These are phyloP conservation scores for Agrochola circellaris DNA, from an alignment of 2,888 invertebrate genomes.

Conservation along the genomic window DNA sequence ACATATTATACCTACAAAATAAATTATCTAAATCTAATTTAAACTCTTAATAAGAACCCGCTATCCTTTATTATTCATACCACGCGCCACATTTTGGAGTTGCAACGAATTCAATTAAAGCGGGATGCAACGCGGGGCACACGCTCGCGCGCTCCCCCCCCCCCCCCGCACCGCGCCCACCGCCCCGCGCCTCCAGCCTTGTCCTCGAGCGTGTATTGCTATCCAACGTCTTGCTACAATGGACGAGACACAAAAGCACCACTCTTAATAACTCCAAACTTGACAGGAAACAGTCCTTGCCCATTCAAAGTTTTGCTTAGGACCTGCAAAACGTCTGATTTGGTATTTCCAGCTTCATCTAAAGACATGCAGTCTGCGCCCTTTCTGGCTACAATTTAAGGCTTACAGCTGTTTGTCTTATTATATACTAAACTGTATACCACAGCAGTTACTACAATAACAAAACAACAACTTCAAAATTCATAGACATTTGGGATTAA, in stretches of 20 bases:
- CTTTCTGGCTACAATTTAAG: not conserved
- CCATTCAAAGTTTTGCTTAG: not conserved
- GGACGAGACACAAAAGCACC: constrained; percentile 34
- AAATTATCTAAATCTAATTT: no score
- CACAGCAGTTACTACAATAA: not conserved
- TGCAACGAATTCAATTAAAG: constrained; percentile 75
- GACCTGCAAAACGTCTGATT: not conserved
- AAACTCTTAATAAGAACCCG: not conserved
- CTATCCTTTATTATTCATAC: not conserved
- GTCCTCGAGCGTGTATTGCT: constrained; percentile 36
- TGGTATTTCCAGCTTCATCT: not conserved
- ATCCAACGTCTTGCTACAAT: constrained; percentile 35
- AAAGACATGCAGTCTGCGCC: not conserved
- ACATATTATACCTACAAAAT: no score
- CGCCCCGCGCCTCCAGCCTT: not conserved
- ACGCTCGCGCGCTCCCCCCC: not conserved
- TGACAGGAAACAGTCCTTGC: not conserved
- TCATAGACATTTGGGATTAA: not conserved
- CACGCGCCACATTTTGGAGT: constrained; percentile 59
- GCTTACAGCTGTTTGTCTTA: not conserved
- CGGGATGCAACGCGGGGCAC: constrained; percentile 57
- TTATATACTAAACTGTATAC: not conserved
- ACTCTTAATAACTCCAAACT: constrained; percentile 4
- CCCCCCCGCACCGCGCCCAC: no score
- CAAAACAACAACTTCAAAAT: not conserved